These are phyloP conservation scores for Flexamia atlantica DNA, from an alignment of 2,888 invertebrate genomes.

Conservation along the genomic window DNA sequence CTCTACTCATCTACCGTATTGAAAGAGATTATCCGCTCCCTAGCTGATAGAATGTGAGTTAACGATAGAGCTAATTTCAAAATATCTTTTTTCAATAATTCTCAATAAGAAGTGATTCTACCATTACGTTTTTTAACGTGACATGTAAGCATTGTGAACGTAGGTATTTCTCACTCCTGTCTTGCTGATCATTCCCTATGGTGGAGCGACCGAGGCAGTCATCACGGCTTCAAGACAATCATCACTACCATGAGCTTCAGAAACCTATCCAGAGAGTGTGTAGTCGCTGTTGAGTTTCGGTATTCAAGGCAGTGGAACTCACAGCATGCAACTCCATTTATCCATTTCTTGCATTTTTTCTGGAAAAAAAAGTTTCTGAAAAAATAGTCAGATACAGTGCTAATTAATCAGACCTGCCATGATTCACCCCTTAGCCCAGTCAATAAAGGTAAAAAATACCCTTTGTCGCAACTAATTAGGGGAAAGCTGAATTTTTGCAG, in stretches of 20 bases:
- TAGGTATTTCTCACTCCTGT: constrained; percentile 4
- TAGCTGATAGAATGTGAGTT: neutral
- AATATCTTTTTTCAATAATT: neutral
- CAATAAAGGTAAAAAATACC: too few species aligned
- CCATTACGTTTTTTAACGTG: constrained; percentile 14
- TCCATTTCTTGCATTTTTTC: constrained; percentile 89
- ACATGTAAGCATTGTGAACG: constrained; percentile 24
- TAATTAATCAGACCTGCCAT: too few species aligned
- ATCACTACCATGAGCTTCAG: constrained; percentile 5
- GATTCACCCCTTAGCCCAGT: too few species aligned
- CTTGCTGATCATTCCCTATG: neutral
- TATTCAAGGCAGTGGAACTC: constrained; percentile 91
- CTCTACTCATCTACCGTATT: constrained; percentile 2
- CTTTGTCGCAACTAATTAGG: too few species aligned
- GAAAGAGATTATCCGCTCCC: neutral
- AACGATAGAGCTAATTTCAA: constrained; percentile 12
- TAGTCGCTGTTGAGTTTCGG: constrained; percentile 61
- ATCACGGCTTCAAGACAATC: constrained; percentile 29
- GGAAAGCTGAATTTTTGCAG: too few species aligned
- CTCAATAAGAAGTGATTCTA: constrained; percentile 29
- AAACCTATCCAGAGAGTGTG: constrained; percentile 34
- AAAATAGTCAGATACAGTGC: too few species aligned
- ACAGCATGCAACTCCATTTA: constrained; percentile 91
- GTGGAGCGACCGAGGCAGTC: neutral
- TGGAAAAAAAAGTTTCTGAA: constrained; percentile 73